Evolutionary conservation across 2,113 vertebrate species (phyloP).

Genomic region (Aptenodytes forsteri): DNA sequence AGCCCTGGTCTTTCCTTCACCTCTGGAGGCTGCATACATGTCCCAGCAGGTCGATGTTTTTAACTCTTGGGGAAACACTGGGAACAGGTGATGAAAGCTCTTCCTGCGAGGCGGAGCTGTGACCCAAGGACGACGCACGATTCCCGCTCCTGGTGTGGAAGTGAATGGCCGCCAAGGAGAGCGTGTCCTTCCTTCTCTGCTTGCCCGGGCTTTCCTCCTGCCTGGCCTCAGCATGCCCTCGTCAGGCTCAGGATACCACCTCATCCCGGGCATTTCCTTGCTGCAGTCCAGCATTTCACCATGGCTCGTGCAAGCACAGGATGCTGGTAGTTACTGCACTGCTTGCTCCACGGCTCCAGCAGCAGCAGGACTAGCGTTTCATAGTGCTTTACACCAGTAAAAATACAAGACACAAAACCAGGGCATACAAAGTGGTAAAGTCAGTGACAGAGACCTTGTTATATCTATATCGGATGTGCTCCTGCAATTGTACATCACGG

Average conservation of each 20-base stretch:
- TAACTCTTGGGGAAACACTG: not conserved
- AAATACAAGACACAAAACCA: not conserved
- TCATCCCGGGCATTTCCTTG: not conserved
- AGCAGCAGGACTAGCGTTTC: not conserved
- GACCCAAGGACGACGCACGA: not conserved
- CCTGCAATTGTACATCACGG: not conserved
- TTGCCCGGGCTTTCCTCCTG: not conserved
- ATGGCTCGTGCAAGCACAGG: not conserved
- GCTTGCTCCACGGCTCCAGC: not conserved
- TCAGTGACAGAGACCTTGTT: not conserved
- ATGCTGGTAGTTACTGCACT: not conserved
- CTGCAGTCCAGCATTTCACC: not conserved
- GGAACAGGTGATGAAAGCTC: constrained; percentile 6
- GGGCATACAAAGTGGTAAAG: not conserved
- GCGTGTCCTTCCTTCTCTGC: not conserved
- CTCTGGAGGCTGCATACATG: not conserved
- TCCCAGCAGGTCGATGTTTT: not conserved
- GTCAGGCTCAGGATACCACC: not conserved
- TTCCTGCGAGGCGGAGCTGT: not conserved
- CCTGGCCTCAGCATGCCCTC: not conserved
- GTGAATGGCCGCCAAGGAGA: not conserved
- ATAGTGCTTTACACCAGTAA: not conserved
- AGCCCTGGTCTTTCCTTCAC: not conserved
- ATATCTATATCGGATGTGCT: rapidly evolving
- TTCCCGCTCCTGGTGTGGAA: not conserved